Evolutionary conservation across 2,797 vertebrate species (phyloP).

Genomic region (Hippocampus kuda): DNA sequence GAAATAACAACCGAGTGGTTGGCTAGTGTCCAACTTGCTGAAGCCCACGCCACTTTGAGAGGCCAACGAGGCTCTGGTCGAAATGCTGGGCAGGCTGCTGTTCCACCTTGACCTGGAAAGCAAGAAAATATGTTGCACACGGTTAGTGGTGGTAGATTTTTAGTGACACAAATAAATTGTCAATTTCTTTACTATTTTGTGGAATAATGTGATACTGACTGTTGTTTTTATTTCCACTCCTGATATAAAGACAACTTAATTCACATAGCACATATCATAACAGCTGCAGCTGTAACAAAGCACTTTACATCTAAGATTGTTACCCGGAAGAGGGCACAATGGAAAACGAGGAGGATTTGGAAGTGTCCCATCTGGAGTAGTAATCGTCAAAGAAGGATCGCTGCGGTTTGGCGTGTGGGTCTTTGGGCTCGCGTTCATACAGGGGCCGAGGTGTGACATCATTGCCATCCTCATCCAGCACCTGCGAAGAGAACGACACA

Average conservation of each 20-base stretch:
- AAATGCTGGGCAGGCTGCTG: constrained; percentile 37
- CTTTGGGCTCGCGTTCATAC: constrained; percentile 50
- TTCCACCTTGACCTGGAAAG: constrained; percentile 56
- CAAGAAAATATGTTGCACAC: background rate
- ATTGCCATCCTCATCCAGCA: constrained; percentile 66
- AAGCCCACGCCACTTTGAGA: constrained; percentile 59
- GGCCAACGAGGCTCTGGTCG: constrained; percentile 38
- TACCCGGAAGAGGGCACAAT: constrained; percentile 45
- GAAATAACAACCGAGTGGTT: constrained; percentile 44
- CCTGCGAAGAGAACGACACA: constrained; percentile 49
- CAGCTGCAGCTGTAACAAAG: too few relatives aligned
- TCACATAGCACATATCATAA: too few relatives aligned
- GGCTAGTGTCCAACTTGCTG: constrained; percentile 40
- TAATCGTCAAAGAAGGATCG: constrained; percentile 57
- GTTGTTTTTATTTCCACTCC: too few relatives aligned
- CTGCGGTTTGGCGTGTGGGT: constrained; percentile 36
- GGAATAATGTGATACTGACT: too few relatives aligned
- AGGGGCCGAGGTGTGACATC: constrained; percentile 76
- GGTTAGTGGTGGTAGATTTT: too few relatives aligned
- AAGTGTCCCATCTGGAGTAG: constrained; percentile 36
- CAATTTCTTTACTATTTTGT: too few relatives aligned
- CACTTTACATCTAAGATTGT: too few relatives aligned
- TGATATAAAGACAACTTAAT: too few relatives aligned
- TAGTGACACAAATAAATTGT: too few relatives aligned
- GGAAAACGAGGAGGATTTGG: constrained; percentile 45